Base-by-base conservation (phyloP, 1,140 invertebrate species). In the Pemphigus obesinymphae region DNA sequence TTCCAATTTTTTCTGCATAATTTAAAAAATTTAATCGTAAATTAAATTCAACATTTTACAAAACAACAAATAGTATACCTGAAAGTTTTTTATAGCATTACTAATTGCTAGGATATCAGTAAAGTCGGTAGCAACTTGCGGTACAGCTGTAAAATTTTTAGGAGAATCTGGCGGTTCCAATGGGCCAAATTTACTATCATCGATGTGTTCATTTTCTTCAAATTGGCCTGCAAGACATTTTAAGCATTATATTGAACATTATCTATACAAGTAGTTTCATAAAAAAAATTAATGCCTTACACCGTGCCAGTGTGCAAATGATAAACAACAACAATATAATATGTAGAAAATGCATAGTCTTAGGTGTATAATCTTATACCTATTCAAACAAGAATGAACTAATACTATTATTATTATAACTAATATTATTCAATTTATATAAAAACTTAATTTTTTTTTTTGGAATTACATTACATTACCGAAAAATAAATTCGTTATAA, bases 41-140 rank as follows among this genome's bases (percentile, higher is more conserved):
- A 10, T 45, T 37, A 10, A 58, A 55, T 23, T 58, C 13, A n/a
- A 23, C 7, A 63, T 29, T 0, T 43, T 20, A 26, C 10, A 61
- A 40, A 40, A 8, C 31, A 4, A 43, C 58, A 37, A 80, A 26
- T 29, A 58, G 63, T 45, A 17, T 80, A 80, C 76, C 55, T 80
- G 76, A 45, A 80, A 61, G 37, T 17, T 80, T 45, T 80, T 80
- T n/a, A 80, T 80, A 1, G 76, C 76, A 63, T 80, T 80, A 43
- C 76, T 80, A 11, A 80, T 45, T 20, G 76, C 40, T 45, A 40
- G 40, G 8, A 80, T 80, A 43, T 80, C 76, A 7, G 76, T 63
- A 40, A 80, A 61, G 5, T 80, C 55, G 6, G 76, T 61, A n/a
- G n/a, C n/a, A 7, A 80, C 23, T 80, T 80, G 76, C 0, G 73